Evolutionary conservation across 2,888 invertebrate genomes (phyloP), one percentile per base, ranked within the genome.

Genomic region (Sinhomidia bicolor): DNA sequence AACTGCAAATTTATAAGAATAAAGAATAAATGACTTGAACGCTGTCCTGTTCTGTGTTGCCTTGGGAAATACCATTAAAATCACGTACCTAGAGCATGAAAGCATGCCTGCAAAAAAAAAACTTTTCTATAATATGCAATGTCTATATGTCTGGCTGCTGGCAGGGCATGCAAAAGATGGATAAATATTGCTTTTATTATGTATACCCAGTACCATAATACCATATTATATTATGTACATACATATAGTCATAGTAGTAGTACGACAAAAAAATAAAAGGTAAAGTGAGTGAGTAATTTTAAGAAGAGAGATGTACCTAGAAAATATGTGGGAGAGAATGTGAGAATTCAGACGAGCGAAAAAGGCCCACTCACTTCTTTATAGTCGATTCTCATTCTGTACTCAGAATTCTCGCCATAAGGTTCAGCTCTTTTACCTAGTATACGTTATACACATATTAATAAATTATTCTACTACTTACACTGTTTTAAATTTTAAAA

Each of bases 321-420:
- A 57, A 20, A 47, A 47, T 10, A 65, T 20, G 68, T 68, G 32
- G 68, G 32, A 7, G 14, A 17, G 68, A 65, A 17, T 32, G 10
- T 6, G 68, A 9, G 29, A 10, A n/a, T n/a, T n/a, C n/a, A 44
- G 41, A 71, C 71, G 71, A 71, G 71, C 47, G 71, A 85, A 65
- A 85, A 41, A 76, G 23, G 60, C 44, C 41, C 78, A 51, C 47
- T 65, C 79, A 51, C 47, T 65, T 65, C 76, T 76, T 44, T 44
- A 36, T 44, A 14, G 23, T 74, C 76, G 23, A 79, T 84, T 79
- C 7, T 36, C 85, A 85, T 85, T 86, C 80, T 86, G 79, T 86
- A 57, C 23, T 86, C 86, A 80, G 86, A 80, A 86, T 86, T 80
- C 80, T 80, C 86, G 79, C 86, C 86, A 86, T 86, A 86, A 86